phyloP scores from a whole-genome alignment of 2,113 vertebrate genomes.

The Zosterops borbonicus region DNA sequence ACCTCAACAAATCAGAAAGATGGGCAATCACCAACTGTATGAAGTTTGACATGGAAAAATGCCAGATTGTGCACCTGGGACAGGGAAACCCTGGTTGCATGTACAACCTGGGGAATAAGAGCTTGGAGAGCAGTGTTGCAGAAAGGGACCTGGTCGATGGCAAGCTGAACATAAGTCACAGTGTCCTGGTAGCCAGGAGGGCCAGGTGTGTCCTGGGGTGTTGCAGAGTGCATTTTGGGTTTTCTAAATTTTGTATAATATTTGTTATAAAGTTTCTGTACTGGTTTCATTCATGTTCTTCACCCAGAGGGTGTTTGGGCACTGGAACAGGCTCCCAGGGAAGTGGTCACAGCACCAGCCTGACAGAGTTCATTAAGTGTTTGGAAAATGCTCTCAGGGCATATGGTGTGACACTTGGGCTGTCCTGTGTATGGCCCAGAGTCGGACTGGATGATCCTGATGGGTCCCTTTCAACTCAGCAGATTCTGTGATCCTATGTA shows the following conservation, averaged over 20 bases:
- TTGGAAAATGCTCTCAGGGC: not conserved
- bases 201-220: accelerated
- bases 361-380: not conserved
- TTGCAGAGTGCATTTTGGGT: no score
- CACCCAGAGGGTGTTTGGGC: not conserved
- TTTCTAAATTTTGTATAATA: not conserved
- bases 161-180: not conserved
- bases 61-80: not conserved
- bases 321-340: not conserved
- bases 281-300: not conserved
- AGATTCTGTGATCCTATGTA: not conserved
- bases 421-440: not conserved
- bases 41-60: not conserved
- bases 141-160: accelerated
- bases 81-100: accelerated
- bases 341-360: not conserved
- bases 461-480: not conserved
- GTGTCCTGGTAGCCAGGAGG: not conserved
- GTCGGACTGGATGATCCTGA: not conserved
- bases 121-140: accelerated
- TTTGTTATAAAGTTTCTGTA: no score
- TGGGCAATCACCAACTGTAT: not conserved
- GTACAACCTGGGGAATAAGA: not conserved
- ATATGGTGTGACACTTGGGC: not conserved
- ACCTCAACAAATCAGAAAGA: not conserved